A percentile compares a stretch with the other conserved stretches of the same genome.
These are phyloP conservation scores for Hypomesus transpacificus DNA, from an alignment of 2,113 vertebrate species.

Conservation along the genomic window DNA sequence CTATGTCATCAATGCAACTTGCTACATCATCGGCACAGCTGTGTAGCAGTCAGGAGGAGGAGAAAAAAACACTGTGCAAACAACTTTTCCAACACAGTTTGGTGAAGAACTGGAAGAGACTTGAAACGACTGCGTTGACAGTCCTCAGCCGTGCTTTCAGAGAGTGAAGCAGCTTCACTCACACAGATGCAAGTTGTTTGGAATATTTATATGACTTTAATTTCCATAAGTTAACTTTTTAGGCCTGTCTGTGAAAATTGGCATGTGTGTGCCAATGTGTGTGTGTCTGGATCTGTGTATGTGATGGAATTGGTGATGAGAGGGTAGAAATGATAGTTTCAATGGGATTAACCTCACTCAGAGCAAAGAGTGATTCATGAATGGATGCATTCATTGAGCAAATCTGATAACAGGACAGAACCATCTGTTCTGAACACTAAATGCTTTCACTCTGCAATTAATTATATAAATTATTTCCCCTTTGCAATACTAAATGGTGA, in stretches of 20 bases:
- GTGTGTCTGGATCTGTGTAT: neutral
- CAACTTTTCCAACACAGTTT: neutral
- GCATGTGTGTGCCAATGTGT: neutral
- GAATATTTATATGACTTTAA: neutral
- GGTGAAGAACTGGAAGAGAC: slow-evolving; percentile 3
- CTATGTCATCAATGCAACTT: too few species aligned
- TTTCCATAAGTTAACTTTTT: neutral
- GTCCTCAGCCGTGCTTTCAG: neutral
- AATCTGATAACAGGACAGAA: neutral
- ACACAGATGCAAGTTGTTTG: slow-evolving; percentile 6
- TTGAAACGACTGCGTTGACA: neutral
- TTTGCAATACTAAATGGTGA: neutral
- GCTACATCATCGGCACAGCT: too few species aligned
- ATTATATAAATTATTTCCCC: neutral
- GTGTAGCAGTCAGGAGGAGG: neutral
- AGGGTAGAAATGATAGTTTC: too few species aligned
- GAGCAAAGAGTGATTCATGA: neutral
- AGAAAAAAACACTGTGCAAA: neutral
- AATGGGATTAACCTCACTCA: too few species aligned
- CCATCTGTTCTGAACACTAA: neutral
- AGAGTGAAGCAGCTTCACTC: neutral
- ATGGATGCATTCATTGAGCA: neutral
- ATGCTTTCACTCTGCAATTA: neutral
- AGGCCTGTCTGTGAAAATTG: neutral
- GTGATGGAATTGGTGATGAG: neutral